Evolutionary conservation across 2,888 invertebrate species (phyloP).

Genomic region (Linyphia triangularis): DNA sequence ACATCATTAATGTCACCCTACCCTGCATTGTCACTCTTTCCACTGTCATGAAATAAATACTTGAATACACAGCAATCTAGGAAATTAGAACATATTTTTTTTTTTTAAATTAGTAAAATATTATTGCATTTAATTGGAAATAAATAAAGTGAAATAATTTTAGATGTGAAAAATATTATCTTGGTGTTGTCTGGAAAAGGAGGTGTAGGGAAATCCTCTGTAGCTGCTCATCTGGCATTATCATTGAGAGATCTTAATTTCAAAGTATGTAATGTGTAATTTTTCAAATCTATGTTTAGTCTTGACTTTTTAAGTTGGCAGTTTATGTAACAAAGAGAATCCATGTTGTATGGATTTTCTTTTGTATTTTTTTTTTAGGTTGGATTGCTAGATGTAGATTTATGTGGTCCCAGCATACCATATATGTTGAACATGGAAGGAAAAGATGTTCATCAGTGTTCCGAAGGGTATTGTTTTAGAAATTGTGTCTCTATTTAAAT

Average conservation of each 20-base stretch:
- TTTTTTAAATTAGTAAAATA: background rate
- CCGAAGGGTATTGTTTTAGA: slow-evolving; percentile 85
- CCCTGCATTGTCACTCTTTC: too few relatives aligned
- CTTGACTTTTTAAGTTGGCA: too few relatives aligned
- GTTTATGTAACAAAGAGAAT: too few relatives aligned
- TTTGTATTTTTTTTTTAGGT: slow-evolving; percentile 84
- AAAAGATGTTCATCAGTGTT: slow-evolving; percentile 91
- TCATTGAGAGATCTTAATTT: slow-evolving; percentile 82
- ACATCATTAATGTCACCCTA: too few relatives aligned
- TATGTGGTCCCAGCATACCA: slow-evolving; percentile 97
- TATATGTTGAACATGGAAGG: slow-evolving; percentile 91
- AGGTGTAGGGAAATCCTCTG: slow-evolving; percentile 98
- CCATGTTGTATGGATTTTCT: background rate
- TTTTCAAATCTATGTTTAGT: background rate
- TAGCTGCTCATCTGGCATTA: slow-evolving; percentile 94
- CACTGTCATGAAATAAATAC: too few relatives aligned
- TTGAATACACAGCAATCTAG: background rate
- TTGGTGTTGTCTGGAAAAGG: slow-evolving; percentile 99
- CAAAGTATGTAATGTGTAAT: slow-evolving; percentile 63
- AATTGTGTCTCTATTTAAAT: too few relatives aligned
- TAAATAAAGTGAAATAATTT: slow-evolving; percentile 9
- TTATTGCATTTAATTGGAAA: background rate
- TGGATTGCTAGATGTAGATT: slow-evolving; percentile 93
- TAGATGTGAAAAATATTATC: slow-evolving; percentile 88
- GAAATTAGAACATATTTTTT: background rate